phyloP scores from a whole-genome alignment of 1,140 invertebrate genomes.

The Rhopalosiphum maidis region DNA sequence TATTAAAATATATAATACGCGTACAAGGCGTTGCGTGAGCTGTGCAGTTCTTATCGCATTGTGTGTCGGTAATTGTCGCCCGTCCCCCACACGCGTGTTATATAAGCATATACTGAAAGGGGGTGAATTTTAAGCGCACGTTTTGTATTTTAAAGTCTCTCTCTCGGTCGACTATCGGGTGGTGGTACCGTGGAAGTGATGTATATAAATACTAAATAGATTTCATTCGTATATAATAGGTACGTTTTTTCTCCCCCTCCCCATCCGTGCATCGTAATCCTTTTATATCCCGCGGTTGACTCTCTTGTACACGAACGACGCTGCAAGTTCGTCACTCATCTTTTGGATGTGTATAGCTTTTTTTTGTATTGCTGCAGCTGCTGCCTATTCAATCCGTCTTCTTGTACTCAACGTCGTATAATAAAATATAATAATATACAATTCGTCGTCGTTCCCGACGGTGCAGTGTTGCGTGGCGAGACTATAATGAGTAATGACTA shows the following conservation, averaged over 20 bases:
- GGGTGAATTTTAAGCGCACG: constrained; percentile 2
- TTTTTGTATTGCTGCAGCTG: constrained; percentile 23
- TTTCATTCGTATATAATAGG: constrained; percentile 5
- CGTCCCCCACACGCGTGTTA: neutral
- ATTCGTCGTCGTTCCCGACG: neutral
- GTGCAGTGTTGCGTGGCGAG: neutral
- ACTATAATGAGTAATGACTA: neutral
- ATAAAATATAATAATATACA: neutral
- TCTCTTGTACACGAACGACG: neutral
- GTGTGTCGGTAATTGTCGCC: constrained; percentile 11
- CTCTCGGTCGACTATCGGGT: neutral
- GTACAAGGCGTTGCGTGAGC: neutral
- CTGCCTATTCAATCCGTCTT: neutral
- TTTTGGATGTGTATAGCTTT: neutral
- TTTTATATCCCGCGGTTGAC: neutral
- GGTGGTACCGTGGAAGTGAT: no score
- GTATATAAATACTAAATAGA: neutral
- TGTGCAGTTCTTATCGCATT: constrained; percentile 19
- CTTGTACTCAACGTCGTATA: neutral
- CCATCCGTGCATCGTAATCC: neutral
- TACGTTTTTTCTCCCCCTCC: neutral
- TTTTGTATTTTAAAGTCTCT: constrained; percentile 30
- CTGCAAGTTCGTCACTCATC: neutral
- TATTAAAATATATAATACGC: neutral
- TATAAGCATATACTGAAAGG: neutral